These are phyloP conservation scores for Ptychodera flava DNA, from an alignment of 35 echinoderm and acorn worm species.

Conservation along the genomic window DNA sequence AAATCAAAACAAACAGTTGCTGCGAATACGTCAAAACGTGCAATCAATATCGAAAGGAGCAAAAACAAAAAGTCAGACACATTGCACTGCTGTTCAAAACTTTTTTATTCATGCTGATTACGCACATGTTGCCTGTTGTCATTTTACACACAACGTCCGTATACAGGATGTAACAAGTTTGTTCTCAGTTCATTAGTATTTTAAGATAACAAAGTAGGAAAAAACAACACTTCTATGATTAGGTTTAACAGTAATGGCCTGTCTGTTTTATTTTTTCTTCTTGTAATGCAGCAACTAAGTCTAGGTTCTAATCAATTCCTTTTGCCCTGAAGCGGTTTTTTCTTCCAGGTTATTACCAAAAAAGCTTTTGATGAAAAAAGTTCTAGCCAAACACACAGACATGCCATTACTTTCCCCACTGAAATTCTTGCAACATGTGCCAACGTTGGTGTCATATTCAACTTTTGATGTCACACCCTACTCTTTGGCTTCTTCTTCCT, in stretches of 20 bases:
- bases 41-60: no score
- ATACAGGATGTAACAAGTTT: not conserved
- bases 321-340: not conserved
- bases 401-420: not conserved
- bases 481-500: not conserved
- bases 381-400: no score
- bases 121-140: not conserved
- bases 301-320: not conserved
- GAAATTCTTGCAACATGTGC: not conserved
- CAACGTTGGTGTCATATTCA: not conserved
- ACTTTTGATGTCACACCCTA: no score
- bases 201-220: conserved; percentile 2
- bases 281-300: not conserved
- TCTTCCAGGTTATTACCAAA: not conserved
- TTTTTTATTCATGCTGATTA: not conserved
- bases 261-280: not conserved
- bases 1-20: no score
- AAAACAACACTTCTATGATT: not conserved
- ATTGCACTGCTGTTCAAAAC: not conserved
- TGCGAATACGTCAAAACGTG: no score
- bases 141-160: not conserved
- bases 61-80: no score
- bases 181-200: not conserved
- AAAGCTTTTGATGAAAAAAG: not conserved
- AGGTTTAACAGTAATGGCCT: not conserved